These are phyloP conservation scores for Phalacrocorax aristotelis DNA, from an alignment of 2,113 vertebrate species.

Conservation along the genomic window DNA sequence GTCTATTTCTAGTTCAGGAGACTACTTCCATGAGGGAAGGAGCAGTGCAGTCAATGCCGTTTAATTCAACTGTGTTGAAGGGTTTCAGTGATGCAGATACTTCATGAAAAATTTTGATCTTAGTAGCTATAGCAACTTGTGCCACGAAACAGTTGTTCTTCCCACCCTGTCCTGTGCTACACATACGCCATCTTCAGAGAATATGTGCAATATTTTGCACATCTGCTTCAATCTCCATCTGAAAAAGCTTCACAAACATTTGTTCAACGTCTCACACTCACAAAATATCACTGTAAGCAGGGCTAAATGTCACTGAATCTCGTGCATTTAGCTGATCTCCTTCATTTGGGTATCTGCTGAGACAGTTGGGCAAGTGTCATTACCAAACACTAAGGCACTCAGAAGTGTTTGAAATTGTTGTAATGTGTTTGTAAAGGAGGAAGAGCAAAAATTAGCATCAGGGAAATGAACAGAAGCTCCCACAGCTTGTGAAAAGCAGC, in stretches of 20 bases:
- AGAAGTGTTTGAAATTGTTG: not conserved
- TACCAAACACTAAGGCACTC: not conserved
- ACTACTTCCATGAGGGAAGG: not conserved
- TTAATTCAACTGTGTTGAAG: not conserved
- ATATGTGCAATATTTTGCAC: not conserved
- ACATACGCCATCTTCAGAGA: not conserved
- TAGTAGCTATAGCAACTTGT: not conserved
- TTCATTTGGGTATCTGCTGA: not conserved
- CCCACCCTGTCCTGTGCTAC: not conserved
- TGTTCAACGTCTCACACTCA: not conserved
- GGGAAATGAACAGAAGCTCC: not conserved
- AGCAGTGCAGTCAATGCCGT: not conserved
- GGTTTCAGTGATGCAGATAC: not conserved
- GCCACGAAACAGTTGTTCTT: not conserved
- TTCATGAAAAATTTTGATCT: not conserved
- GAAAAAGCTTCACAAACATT: not conserved
- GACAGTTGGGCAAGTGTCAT: not conserved
- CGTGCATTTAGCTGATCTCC: not conserved
- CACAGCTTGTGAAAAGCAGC: not conserved
- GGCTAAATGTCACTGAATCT: not conserved
- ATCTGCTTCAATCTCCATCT: not conserved
- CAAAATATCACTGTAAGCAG: not conserved
- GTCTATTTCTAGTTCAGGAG: not conserved
- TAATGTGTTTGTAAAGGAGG: not conserved
- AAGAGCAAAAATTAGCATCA: not conserved